A percentile compares a stretch with the other conserved stretches of the same genome.
phyloP scores from a whole-genome alignment of 2,888 invertebrate species.

The Oscheius sp. region DNA sequence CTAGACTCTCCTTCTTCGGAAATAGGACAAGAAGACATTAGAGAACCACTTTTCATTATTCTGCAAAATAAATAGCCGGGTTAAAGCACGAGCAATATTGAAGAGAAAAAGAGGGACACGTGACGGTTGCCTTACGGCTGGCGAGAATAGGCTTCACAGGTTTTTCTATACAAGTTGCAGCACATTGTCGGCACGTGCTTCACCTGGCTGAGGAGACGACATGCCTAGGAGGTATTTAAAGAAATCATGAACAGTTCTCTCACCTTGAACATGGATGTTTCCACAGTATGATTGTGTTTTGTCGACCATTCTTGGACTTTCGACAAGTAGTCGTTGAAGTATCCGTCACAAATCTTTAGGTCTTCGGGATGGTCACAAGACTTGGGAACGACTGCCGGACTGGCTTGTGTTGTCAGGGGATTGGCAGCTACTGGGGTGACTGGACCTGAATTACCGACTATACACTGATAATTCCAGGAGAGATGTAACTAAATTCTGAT shows the following conservation, averaged over 20 bases:
- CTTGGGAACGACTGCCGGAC: not conserved
- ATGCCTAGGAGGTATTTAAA: slow-evolving; percentile 45
- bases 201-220: slow-evolving; percentile 57
- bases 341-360: slow-evolving; percentile 57
- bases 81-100: not conserved
- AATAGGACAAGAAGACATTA: not conserved
- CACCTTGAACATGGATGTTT: slow-evolving; percentile 59
- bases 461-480: too few species aligned
- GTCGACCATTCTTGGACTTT: slow-evolving; percentile 59
- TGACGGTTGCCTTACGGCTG: slow-evolving; percentile 5
- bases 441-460: not conserved
- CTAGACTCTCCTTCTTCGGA: slow-evolving; percentile 7
- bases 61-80: not conserved
- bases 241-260: not conserved
- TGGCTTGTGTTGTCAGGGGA: not conserved
- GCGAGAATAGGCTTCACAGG: slow-evolving; percentile 34
- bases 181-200: slow-evolving; percentile 63
- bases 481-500: too few species aligned
- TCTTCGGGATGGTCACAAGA: slow-evolving; percentile 44
- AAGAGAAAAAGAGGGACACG: slow-evolving; percentile 1
- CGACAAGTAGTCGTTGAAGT: slow-evolving; percentile 59
- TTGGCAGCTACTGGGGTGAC: not conserved
- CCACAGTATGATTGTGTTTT: slow-evolving; percentile 51
- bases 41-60: slow-evolving; percentile 9
- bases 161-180: slow-evolving; percentile 53